Percentiles rank a stretch among this genome's conserved stretches.
Evolutionary conservation across 1,140 invertebrate species (phyloP).

Genomic region (Centruroides sculpturatus): DNA sequence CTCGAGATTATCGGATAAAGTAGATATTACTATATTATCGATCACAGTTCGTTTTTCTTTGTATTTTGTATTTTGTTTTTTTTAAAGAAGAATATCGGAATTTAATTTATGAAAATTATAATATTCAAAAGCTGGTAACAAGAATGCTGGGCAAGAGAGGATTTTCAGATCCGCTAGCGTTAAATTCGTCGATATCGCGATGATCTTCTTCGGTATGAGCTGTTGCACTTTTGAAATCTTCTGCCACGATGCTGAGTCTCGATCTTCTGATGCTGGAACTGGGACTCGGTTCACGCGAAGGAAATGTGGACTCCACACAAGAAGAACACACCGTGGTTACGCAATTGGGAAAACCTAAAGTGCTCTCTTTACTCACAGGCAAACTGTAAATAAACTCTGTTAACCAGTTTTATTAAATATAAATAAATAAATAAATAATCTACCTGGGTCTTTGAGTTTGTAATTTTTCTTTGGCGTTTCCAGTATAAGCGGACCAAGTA

Average conservation of each 20-base stretch:
- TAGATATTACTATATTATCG: too few species aligned
- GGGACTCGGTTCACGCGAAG: background rate
- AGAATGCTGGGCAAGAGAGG: background rate
- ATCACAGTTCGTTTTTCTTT: too few species aligned
- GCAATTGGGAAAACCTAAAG: background rate
- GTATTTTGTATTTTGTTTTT: too few species aligned
- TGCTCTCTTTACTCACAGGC: background rate
- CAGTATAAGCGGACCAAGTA: conserved; percentile 23
- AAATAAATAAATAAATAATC: background rate
- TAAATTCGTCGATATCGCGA: conserved; percentile 1
- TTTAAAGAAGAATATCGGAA: too few species aligned
- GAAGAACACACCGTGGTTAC: background rate
- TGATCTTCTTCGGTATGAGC: too few species aligned
- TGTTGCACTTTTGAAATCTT: conserved; percentile 3
- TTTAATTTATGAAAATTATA: too few species aligned
- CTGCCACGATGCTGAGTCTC: conserved; percentile 9
- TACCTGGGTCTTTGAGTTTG: conserved; percentile 21
- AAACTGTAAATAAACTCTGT: background rate
- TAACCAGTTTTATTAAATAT: background rate
- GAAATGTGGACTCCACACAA: background rate
- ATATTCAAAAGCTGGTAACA: background rate
- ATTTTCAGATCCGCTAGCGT: background rate
- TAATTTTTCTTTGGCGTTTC: conserved; percentile 21
- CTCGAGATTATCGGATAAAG: too few species aligned
- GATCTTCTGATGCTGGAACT: conserved; percentile 2